phyloP scores from a whole-genome alignment of 2,888 invertebrate genomes.

The Lacanobia oleracea region DNA sequence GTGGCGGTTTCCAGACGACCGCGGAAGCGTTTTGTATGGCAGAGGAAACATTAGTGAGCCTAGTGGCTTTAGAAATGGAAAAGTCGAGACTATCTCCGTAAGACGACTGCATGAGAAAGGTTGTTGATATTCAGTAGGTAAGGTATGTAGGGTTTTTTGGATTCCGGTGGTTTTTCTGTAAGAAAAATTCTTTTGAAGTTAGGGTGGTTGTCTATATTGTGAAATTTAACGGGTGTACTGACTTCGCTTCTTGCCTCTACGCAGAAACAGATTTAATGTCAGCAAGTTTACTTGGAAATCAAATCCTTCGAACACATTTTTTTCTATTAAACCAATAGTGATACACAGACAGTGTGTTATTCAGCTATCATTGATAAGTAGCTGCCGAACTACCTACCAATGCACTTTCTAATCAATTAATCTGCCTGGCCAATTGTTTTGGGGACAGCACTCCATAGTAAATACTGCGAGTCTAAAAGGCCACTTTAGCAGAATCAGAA shows the following conservation, averaged over 20 bases:
- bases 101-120: conserved; percentile 6
- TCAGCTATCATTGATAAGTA: too few relatives aligned
- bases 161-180: background rate
- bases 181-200: background rate
- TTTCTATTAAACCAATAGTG: too few relatives aligned
- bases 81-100: conserved; percentile 10
- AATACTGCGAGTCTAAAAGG: too few relatives aligned
- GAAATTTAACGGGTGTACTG: background rate
- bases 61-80: conserved; percentile 40
- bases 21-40: conserved; percentile 52
- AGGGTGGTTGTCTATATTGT: background rate
- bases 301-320: background rate
- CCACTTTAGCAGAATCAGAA: too few relatives aligned
- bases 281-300: background rate
- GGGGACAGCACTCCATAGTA: too few relatives aligned
- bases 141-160: too few relatives aligned
- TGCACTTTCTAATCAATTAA: too few relatives aligned
- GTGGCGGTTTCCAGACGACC: conserved; percentile 2
- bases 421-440: too few relatives aligned
- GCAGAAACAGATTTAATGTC: background rate
- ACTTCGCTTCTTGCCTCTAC: background rate
- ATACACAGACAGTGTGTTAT: too few relatives aligned
- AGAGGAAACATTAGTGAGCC: conserved; percentile 48
- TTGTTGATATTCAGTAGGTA: background rate
- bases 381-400: too few relatives aligned